Evolutionary conservation across 2,797 vertebrate genomes (phyloP).

Genomic region (Gadopsis bispinosus): DNA sequence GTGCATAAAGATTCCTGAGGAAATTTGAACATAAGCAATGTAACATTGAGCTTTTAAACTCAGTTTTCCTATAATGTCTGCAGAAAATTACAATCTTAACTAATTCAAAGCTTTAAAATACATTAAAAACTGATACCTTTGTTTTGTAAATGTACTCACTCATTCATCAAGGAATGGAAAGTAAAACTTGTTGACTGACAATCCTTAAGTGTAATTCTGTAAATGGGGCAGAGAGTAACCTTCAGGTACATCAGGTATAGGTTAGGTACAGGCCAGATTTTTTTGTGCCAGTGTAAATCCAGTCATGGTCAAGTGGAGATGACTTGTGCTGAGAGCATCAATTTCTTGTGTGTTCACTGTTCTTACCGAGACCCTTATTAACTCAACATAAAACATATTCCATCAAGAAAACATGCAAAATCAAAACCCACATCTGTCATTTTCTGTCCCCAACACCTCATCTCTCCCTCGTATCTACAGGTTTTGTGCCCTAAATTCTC

Average conservation of each 20-base stretch:
- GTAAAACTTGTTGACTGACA: constrained; percentile 33
- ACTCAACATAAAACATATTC: constrained; percentile 58
- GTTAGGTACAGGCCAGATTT: constrained; percentile 24
- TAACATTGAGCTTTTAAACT: constrained; percentile 58
- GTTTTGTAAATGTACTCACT: constrained; percentile 26
- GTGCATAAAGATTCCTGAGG: constrained; percentile 77
- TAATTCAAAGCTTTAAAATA: constrained; percentile 58
- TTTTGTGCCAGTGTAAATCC: constrained; percentile 66
- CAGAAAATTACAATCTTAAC: constrained; percentile 60
- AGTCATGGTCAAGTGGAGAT: constrained; percentile 56
- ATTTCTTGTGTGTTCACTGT: constrained; percentile 51
- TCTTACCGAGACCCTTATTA: constrained; percentile 32
- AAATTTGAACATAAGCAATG: constrained; percentile 60
- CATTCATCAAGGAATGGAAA: constrained; percentile 32
- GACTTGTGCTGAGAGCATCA: constrained; percentile 63
- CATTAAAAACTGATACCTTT: constrained; percentile 48
- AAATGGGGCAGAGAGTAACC: constrained; percentile 28
- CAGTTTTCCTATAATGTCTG: constrained; percentile 31
- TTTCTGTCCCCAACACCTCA: constrained; percentile 27
- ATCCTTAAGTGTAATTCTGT: constrained; percentile 30
- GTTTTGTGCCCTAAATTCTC: constrained; percentile 53
- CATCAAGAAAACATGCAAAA: constrained; percentile 79
- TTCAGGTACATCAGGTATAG: constrained; percentile 9
- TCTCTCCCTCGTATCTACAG: constrained; percentile 55
- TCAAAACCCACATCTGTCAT: constrained; percentile 50